A percentile compares a stretch with the other conserved stretches of the same genome.
phyloP scores from a whole-genome alignment of 2,888 invertebrate genomes.

The Boloria selene region DNA sequence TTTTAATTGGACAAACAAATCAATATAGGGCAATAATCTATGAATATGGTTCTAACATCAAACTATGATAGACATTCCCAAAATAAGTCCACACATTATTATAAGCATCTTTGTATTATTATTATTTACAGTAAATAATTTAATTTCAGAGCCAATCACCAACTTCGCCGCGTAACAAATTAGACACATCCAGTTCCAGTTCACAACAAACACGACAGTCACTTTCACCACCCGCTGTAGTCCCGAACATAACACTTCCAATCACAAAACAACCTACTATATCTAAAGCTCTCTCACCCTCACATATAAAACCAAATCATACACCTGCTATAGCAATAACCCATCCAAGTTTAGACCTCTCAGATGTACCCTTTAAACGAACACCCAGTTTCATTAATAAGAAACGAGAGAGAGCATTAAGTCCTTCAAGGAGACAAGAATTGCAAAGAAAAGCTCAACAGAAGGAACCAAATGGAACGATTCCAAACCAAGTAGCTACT shows the following conservation, averaged over 20 bases:
- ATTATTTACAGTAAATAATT: neutral
- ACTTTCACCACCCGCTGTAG: constrained; percentile 75
- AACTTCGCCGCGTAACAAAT: constrained; percentile 77
- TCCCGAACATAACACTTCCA: constrained; percentile 68
- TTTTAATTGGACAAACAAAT: no score
- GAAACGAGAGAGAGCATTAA: constrained; percentile 76
- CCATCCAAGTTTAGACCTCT: constrained; percentile 77
- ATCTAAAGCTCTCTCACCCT: constrained; percentile 62
- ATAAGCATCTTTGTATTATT: neutral
- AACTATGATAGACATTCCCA: no score
- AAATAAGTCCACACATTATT: neutral
- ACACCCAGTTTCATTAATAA: constrained; percentile 78
- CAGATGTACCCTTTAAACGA: constrained; percentile 75
- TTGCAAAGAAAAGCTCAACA: constrained; percentile 67
- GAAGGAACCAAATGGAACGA: constrained; percentile 71
- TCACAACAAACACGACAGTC: constrained; percentile 65
- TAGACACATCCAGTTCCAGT: constrained; percentile 69
- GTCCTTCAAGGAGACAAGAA: constrained; percentile 78
- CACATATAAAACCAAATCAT: constrained; percentile 59
- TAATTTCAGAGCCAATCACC: constrained; percentile 74
- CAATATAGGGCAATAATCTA: no score
- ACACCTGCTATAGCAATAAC: constrained; percentile 84
- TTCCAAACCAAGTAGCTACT: constrained; percentile 67
- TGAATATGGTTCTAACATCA: no score
- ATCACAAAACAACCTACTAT: constrained; percentile 77